Conservation (phyloP, 1,140 invertebrate species). For the Nebria ingens region DNA sequence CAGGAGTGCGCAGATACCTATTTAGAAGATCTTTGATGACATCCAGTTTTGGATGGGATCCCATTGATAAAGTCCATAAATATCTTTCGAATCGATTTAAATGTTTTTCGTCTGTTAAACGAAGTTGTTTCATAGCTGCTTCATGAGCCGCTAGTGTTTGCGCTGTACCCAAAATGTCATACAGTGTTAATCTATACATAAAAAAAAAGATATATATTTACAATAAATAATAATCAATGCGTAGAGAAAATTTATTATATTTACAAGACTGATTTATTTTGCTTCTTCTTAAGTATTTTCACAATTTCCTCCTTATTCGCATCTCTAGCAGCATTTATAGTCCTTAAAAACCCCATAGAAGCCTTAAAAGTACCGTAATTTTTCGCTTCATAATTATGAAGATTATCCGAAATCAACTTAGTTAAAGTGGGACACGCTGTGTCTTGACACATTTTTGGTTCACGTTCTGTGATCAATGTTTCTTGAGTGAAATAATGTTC, state of each 20-base stretch:
- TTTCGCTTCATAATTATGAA: conserved; percentile 38
- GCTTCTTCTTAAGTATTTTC: conserved; percentile 46
- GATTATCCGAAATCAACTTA: conserved; percentile 42
- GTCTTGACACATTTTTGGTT: conserved; percentile 15
- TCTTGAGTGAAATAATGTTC: conserved; percentile 17
- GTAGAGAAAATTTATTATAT: conserved; percentile 24
- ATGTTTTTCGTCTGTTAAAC: conserved; percentile 44
- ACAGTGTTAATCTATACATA: conserved; percentile 11
- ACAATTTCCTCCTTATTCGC: conserved; percentile 46
- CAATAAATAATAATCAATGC: conserved; percentile 2
- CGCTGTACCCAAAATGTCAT: conserved; percentile 57
- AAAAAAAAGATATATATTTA: background rate
- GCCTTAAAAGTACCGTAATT: conserved; percentile 51
- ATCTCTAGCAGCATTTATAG: conserved; percentile 47
- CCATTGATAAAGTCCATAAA: conserved; percentile 57
- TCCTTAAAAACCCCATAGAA: conserved; percentile 49
- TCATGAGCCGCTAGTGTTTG: conserved; percentile 55
- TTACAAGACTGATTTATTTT: conserved; percentile 42
- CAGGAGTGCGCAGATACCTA: conserved; percentile 37
- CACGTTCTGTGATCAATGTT: conserved; percentile 20
- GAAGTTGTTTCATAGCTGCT: conserved; percentile 52
- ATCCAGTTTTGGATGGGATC: conserved; percentile 44
- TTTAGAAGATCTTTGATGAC: conserved; percentile 48
- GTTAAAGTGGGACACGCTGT: conserved; percentile 26
- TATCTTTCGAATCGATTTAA: conserved; percentile 57